Evolutionary conservation across 2,888 invertebrate genomes (phyloP).

Genomic region (Liodrosophila aerea): DNA sequence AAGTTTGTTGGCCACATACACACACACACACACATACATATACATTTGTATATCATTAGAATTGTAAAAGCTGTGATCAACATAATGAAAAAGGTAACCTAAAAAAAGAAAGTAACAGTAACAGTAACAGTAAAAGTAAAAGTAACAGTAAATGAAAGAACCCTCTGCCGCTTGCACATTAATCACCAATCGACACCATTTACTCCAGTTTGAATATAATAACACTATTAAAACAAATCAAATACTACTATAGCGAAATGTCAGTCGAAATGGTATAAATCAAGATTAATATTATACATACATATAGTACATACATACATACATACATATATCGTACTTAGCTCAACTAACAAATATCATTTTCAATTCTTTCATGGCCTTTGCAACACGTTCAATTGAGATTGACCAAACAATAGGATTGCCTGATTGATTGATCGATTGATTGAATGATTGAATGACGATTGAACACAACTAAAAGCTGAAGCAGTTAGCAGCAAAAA

Average conservation of each 20-base stretch:
- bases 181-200: conserved; percentile 4
- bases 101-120: conserved; percentile 14
- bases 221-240: conserved; percentile 2
- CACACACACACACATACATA: conserved; percentile 13
- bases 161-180: conserved; percentile 37
- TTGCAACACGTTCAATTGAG: conserved; percentile 25
- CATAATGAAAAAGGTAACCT: conserved; percentile 28
- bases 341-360: conserved; percentile 16
- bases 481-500: neutral
- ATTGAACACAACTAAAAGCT: too few relatives aligned
- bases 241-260: conserved; percentile 4
- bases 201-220: conserved; percentile 18
- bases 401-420: neutral
- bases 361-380: conserved; percentile 58
- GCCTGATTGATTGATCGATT: too few relatives aligned
- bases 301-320: neutral
- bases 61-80: conserved; percentile 75
- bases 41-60: conserved; percentile 69
- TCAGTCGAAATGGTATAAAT: neutral
- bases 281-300: neutral
- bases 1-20: conserved; percentile 20
- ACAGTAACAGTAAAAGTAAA: conserved; percentile 14
- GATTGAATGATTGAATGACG: too few relatives aligned
- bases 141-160: conserved; percentile 8
- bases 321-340: conserved; percentile 1